Evolutionary conservation across 1,140 invertebrate genomes (phyloP).

Genomic region (Rhizoglyphus robini): DNA sequence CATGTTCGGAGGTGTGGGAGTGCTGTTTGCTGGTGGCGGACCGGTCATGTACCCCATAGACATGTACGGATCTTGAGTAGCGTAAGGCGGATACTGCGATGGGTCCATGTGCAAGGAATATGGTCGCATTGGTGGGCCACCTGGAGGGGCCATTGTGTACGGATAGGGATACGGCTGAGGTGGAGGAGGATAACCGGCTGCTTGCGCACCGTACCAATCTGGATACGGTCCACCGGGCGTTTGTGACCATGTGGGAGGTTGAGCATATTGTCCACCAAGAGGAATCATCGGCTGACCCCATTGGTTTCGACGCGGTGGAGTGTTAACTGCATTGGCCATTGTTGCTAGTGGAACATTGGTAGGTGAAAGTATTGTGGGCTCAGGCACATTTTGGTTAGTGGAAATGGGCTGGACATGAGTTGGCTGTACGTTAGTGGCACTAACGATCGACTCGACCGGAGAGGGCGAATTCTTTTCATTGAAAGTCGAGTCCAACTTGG

Average conservation of each 20-base stretch:
- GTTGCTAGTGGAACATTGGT: background rate
- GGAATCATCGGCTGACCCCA: constrained; percentile 26
- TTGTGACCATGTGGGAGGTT: constrained; percentile 2
- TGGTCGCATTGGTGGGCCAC: background rate
- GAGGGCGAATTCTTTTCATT: background rate
- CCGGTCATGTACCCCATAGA: background rate
- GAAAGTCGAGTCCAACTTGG: background rate
- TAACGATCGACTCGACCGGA: no score
- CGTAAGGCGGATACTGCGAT: background rate
- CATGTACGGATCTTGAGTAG: background rate
- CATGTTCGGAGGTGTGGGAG: background rate
- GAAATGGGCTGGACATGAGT: background rate
- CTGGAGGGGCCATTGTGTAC: background rate
- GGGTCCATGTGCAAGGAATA: background rate
- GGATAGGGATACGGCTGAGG: background rate
- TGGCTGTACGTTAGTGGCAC: background rate
- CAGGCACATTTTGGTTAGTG: background rate
- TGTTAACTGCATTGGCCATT: background rate
- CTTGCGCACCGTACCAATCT: background rate
- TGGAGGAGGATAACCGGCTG: background rate
- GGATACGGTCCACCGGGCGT: background rate
- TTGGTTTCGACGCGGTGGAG: constrained; percentile 19
- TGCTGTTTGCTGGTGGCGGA: background rate
- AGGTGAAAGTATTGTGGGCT: background rate
- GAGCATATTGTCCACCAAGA: background rate